These are phyloP conservation scores for Orientallactaga bullata DNA, from an alignment of 2,113 vertebrate species.

Conservation along the genomic window DNA sequence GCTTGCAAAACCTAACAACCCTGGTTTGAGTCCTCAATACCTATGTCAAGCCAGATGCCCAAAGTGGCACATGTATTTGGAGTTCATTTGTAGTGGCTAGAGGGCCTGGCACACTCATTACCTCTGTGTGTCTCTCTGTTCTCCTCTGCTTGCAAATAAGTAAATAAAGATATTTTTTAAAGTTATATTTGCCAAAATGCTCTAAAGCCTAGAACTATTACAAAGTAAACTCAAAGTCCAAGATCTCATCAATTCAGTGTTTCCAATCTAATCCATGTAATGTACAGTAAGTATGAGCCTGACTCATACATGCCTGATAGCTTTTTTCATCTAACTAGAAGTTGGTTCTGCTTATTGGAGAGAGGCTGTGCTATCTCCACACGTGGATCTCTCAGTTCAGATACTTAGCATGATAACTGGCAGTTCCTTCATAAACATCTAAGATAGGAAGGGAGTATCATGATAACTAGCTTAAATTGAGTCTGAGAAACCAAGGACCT, in stretches of 20 bases:
- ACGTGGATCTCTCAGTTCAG: accelerated
- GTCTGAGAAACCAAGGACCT: too few relatives aligned
- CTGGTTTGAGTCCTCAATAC: too few relatives aligned
- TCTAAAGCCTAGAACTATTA: not conserved
- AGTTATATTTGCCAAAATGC: not conserved
- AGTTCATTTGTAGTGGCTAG: too few relatives aligned
- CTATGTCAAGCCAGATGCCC: too few relatives aligned
- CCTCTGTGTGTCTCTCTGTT: too few relatives aligned
- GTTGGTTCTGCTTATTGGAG: not conserved
- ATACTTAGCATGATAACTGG: not conserved
- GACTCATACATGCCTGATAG: not conserved
- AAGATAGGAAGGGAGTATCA: too few relatives aligned
- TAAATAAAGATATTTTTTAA: too few relatives aligned
- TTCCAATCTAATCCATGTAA: not conserved
- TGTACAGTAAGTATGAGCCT: not conserved
- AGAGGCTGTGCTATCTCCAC: not conserved
- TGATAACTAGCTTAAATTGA: too few relatives aligned
- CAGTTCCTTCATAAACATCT: not conserved
- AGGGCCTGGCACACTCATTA: too few relatives aligned
- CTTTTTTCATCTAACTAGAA: not conserved
- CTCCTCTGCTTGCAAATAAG: not conserved
- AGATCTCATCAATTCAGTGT: not conserved
- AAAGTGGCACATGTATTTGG: too few relatives aligned
- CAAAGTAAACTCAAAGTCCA: not conserved
- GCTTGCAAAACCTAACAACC: too few relatives aligned